Conservation (phyloP, 2,113 vertebrate genomes). For the Protomyctophum bolini region DNA sequence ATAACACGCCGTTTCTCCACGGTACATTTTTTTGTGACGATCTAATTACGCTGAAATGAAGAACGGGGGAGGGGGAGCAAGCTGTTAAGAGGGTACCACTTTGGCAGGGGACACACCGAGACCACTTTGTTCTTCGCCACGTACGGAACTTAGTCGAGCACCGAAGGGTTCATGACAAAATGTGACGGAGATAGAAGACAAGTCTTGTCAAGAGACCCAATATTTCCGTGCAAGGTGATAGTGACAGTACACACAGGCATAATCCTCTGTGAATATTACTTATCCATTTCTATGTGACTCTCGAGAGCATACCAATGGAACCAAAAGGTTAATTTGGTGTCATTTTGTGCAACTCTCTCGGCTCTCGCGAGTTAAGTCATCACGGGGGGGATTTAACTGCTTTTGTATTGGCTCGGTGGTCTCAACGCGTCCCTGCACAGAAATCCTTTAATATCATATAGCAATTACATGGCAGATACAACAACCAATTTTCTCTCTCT, state of each 20-base stretch:
- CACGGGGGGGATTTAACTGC: no score
- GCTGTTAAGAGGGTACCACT: conserved; percentile 33
- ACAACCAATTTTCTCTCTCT: conserved; percentile 39
- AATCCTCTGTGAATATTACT: no score
- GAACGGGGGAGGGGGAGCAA: conserved; percentile 14
- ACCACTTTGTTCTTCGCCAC: conserved; percentile 3
- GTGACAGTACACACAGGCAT: no score
- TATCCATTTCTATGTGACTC: no score
- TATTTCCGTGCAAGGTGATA: no score
- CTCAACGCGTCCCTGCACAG: conserved; percentile 39
- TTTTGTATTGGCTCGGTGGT: neutral
- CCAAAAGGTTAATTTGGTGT: no score
- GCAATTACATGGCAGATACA: conserved; percentile 70
- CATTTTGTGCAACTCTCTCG: neutral
- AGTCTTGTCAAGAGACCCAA: neutral
- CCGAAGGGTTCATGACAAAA: no score
- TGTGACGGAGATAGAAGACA: neutral
- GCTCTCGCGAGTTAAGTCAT: neutral
- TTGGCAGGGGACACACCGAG: conserved; percentile 28
- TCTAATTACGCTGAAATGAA: conserved; percentile 27
- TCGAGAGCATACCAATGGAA: no score
- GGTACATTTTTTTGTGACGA: conserved; percentile 10
- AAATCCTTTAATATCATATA: conserved; percentile 21
- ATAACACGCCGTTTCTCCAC: neutral
- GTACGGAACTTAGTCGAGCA: neutral